Evolutionary conservation across 1,140 invertebrate genomes (phyloP).

Genomic region (Drosophila orosa): DNA sequence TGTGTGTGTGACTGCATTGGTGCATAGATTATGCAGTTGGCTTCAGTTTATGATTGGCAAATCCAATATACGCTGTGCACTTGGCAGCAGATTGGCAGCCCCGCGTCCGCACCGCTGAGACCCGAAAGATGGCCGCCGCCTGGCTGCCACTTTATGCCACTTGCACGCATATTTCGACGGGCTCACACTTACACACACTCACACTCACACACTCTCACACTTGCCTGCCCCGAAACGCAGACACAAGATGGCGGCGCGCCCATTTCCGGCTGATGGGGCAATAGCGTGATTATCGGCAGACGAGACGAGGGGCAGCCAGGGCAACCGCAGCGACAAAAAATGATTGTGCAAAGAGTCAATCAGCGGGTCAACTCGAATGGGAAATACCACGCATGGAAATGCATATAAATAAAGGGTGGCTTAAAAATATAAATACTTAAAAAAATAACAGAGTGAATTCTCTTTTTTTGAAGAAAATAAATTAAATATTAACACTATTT

Average conservation of each 20-base stretch:
- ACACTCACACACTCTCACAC: slow-evolving; percentile 6
- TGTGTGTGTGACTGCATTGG: slow-evolving; percentile 59
- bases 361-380: neutral
- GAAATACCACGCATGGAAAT: neutral
- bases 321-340: slow-evolving; percentile 68
- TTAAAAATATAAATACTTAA: neutral
- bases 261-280: slow-evolving; percentile 79
- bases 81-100: slow-evolving; percentile 73
- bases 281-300: slow-evolving; percentile 77
- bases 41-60: slow-evolving; percentile 82
- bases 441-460: no score
- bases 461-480: no score
- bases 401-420: no score
- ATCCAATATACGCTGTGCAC: slow-evolving; percentile 79
- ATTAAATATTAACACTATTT: no score
- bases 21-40: slow-evolving; percentile 81
- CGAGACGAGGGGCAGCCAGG: slow-evolving; percentile 49
- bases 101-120: slow-evolving; percentile 14
- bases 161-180: slow-evolving; percentile 73
- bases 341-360: slow-evolving; percentile 27
- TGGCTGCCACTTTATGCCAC: slow-evolving; percentile 74
- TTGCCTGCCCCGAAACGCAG: slow-evolving; percentile 30
- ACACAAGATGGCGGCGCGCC: slow-evolving; percentile 76
- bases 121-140: slow-evolving; percentile 30
- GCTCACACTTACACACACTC: slow-evolving; percentile 28